phyloP scores from a whole-genome alignment of 2,888 invertebrate species.

The Tiphia femorata region DNA sequence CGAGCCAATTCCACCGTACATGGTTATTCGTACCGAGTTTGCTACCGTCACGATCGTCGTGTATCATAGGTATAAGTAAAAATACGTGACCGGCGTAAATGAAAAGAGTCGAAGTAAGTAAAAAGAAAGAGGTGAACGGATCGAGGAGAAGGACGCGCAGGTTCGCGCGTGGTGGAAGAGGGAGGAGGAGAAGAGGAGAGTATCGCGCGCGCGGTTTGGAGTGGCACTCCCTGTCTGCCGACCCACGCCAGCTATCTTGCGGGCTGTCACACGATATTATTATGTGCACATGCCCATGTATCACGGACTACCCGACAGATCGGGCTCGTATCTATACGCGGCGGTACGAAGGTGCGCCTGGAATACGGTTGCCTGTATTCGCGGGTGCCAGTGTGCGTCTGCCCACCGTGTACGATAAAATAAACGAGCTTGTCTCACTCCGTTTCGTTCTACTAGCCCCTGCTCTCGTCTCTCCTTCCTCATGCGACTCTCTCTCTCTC shows the following conservation, averaged over 20 bases:
- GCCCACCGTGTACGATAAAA: constrained; percentile 42
- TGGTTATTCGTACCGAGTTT: too few species aligned
- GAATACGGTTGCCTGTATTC: constrained; percentile 41
- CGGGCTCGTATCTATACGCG: constrained; percentile 52
- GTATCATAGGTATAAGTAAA: too few species aligned
- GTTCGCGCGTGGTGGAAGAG: too few species aligned
- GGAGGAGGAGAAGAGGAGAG: constrained; percentile 13
- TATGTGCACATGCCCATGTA: constrained; percentile 59
- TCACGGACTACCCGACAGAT: constrained; percentile 64
- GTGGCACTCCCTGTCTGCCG: constrained; percentile 67
- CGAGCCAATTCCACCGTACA: too few species aligned
- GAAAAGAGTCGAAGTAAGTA: too few species aligned
- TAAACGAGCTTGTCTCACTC: constrained; percentile 46
- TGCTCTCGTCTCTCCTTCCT: background rate
- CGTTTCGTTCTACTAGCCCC: constrained; percentile 8
- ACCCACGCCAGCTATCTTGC: constrained; percentile 61
- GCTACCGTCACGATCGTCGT: too few species aligned
- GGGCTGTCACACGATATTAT: constrained; percentile 60
- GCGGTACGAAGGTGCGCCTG: constrained; percentile 51
- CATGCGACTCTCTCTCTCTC: background rate
- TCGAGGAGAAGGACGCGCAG: too few species aligned
- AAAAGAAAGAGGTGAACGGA: too few species aligned
- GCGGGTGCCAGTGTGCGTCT: constrained; percentile 30
- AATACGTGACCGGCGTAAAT: too few species aligned
- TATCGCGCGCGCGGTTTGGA: constrained; percentile 38